Conservation (phyloP, 1,140 invertebrate genomes). For the Littorina saxatilis region DNA sequence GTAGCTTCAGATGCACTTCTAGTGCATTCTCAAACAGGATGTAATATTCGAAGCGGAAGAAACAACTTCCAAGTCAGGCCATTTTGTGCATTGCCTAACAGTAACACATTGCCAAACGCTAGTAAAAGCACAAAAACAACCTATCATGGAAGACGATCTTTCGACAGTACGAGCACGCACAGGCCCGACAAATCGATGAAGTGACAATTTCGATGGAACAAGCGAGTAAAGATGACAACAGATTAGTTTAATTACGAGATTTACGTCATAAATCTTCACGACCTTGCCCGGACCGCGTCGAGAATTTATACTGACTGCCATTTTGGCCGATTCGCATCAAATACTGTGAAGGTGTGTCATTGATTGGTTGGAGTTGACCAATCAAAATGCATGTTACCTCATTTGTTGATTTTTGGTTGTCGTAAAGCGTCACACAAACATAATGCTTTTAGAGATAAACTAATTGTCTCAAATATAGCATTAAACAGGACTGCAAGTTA, state of each 20-base stretch:
- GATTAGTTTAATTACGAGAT: conserved; percentile 20
- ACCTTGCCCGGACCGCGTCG: conserved; percentile 56
- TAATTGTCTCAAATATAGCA: no score
- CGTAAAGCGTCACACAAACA: no score
- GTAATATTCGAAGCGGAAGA: background rate
- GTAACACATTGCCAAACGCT: background rate
- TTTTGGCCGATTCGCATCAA: conserved; percentile 66
- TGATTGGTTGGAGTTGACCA: conserved; percentile 54
- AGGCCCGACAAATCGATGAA: background rate
- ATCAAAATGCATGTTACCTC: conserved; percentile 32
- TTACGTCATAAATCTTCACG: conserved; percentile 44
- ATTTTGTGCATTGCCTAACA: background rate
- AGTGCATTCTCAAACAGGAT: conserved; percentile 12
- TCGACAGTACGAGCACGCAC: no score
- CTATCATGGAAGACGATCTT: background rate
- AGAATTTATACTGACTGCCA: conserved; percentile 74
- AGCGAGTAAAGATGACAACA: conserved; percentile 21
- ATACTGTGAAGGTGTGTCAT: conserved; percentile 46
- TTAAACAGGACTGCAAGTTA: no score
- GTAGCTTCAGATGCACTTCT: no score
- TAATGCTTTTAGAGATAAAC: no score
- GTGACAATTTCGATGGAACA: background rate
- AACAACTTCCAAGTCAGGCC: no score
- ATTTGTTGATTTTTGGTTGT: background rate
- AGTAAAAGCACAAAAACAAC: background rate